These are phyloP conservation scores for Alces alces DNA, from an alignment of 2,113 vertebrate species.

Conservation along the genomic window DNA sequence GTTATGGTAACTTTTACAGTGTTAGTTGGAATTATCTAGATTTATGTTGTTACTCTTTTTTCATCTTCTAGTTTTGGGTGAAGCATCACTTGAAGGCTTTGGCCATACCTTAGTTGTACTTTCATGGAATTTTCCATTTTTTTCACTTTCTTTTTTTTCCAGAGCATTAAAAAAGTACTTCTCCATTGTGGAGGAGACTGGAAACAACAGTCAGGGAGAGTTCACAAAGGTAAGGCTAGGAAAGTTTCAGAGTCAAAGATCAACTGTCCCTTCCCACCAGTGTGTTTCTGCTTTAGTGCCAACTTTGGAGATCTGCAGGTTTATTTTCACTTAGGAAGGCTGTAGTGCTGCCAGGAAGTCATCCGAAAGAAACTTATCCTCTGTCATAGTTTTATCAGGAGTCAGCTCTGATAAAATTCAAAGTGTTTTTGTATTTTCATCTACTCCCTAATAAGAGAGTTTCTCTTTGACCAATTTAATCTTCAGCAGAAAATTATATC, in stretches of 20 bases:
- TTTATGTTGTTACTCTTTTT: background rate
- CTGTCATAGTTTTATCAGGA: background rate
- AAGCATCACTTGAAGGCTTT: background rate
- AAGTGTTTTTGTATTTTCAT: background rate
- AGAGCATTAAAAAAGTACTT: background rate
- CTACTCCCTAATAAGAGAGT: background rate
- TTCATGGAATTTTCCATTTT: background rate
- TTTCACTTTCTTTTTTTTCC: background rate
- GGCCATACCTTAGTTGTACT: background rate
- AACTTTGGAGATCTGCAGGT: background rate
- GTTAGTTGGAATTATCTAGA: background rate
- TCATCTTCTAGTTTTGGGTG: background rate
- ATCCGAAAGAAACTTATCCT: background rate
- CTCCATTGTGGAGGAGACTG: background rate
- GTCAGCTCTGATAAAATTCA: background rate
- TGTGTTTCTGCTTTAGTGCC: background rate
- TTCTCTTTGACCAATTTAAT: constrained; percentile 1
- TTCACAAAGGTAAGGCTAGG: background rate
- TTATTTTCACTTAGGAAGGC: constrained; percentile 1
- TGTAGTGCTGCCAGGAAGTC: background rate
- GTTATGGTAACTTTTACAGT: background rate
- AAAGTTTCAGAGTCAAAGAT: background rate
- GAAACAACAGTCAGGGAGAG: background rate
- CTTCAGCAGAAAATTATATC: background rate
- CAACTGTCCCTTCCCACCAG: background rate